Conservation (phyloP, 2,797 vertebrate genomes). For the Oreochromis grahami region DNA sequence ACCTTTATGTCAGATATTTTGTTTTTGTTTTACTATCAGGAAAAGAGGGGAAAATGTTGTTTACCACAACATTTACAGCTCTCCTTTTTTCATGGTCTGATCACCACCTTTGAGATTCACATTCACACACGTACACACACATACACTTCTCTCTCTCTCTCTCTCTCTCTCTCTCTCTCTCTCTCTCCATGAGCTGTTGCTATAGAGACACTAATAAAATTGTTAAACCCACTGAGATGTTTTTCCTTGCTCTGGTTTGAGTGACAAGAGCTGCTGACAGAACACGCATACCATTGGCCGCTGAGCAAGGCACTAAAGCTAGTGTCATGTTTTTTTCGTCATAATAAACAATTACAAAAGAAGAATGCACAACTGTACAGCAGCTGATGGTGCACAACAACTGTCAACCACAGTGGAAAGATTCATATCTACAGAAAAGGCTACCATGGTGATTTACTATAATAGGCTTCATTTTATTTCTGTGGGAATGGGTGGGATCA, state of each 20-base stretch:
- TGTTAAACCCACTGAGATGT: conserved; percentile 1
- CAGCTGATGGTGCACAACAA: neutral
- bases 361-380: neutral
- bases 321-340: neutral
- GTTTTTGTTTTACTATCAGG: neutral
- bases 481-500: neutral
- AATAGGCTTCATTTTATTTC: neutral
- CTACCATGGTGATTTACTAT: conserved; percentile 24
- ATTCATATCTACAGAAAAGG: neutral
- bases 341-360: neutral
- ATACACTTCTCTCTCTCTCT: neutral
- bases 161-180: neutral
- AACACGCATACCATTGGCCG: neutral
- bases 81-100: neutral
- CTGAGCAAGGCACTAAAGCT: neutral
- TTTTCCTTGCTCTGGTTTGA: conserved; percentile 8
- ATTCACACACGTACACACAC: neutral
- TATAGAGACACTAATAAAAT: conserved; percentile 50
- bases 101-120: neutral
- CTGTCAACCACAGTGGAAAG: neutral
- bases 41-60: neutral
- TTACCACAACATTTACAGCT: neutral
- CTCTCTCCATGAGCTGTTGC: conserved; percentile 30
- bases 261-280: conserved; percentile 18
- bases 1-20: neutral